Percentiles rank a stretch among this genome's conserved stretches.
Conservation (phyloP, 2,888 invertebrate species). For the Torymus texanus region DNA sequence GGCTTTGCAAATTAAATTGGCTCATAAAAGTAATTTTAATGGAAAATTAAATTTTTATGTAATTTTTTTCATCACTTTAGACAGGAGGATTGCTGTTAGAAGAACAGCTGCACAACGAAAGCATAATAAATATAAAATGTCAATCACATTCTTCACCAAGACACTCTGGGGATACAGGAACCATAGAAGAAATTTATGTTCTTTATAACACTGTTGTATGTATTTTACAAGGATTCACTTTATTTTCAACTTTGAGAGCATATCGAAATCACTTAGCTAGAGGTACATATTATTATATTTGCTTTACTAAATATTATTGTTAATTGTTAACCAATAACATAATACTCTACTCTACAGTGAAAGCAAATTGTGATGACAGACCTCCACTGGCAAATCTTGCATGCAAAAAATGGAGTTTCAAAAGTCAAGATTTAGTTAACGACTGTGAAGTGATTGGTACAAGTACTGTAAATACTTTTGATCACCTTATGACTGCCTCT, state of each 20-base stretch:
- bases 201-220: slow-evolving; percentile 84
- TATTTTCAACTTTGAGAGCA: slow-evolving; percentile 87
- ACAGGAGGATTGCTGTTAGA: slow-evolving; percentile 87
- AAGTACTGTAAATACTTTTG: slow-evolving; percentile 86
- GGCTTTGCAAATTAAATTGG: neutral
- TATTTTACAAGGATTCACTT: slow-evolving; percentile 84
- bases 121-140: slow-evolving; percentile 87
- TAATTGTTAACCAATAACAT: too few relatives aligned
- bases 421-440: slow-evolving; percentile 83
- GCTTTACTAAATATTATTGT: too few relatives aligned
- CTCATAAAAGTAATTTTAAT: neutral
- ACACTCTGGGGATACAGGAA: slow-evolving; percentile 71
- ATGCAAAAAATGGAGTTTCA: slow-evolving; percentile 92
- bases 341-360: slow-evolving; percentile 52
- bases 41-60: slow-evolving; percentile 9
- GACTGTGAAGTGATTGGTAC: slow-evolving; percentile 88
- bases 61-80: slow-evolving; percentile 68
- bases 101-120: slow-evolving; percentile 90
- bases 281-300: slow-evolving; percentile 76
- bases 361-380: slow-evolving; percentile 81
- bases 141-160: slow-evolving; percentile 80
- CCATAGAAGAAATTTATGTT: slow-evolving; percentile 84
- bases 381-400: slow-evolving; percentile 81
- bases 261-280: slow-evolving; percentile 87
- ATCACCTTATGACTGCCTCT: slow-evolving; percentile 89